These are phyloP conservation scores for Microplitis demolitor DNA, from an alignment of 1,140 invertebrate species.

Conservation along the genomic window DNA sequence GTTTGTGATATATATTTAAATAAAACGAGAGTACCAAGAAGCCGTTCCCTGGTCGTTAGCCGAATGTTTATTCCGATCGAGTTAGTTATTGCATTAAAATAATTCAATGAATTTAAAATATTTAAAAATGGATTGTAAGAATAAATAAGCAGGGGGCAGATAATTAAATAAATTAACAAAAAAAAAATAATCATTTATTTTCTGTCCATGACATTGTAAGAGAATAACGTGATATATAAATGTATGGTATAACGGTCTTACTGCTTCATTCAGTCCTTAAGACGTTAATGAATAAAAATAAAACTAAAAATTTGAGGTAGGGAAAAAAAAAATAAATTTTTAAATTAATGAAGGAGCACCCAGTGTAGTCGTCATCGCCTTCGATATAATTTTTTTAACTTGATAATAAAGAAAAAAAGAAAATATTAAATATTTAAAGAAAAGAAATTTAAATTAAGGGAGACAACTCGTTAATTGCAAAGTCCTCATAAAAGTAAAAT, in stretches of 20 bases:
- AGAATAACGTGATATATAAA: slow-evolving; percentile 47
- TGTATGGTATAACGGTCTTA: slow-evolving; percentile 28
- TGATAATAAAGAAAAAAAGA: slow-evolving; percentile 27
- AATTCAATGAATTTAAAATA: background rate
- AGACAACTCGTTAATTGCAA: slow-evolving; percentile 48
- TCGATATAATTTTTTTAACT: slow-evolving; percentile 29
- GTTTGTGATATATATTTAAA: slow-evolving; percentile 51
- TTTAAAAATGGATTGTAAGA: slow-evolving; percentile 4
- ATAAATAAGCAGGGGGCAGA: background rate
- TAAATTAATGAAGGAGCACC: slow-evolving; percentile 30
- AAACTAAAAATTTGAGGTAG: slow-evolving; percentile 32
- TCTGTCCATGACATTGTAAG: slow-evolving; percentile 56
- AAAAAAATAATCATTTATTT: slow-evolving; percentile 51
- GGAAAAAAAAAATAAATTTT: slow-evolving; percentile 19
- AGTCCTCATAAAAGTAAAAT: slow-evolving; percentile 12
- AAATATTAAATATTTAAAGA: slow-evolving; percentile 3
- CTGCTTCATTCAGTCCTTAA: slow-evolving; percentile 14
- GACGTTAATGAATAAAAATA: slow-evolving; percentile 21
- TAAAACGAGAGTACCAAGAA: slow-evolving; percentile 36
- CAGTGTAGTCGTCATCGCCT: slow-evolving; percentile 40
- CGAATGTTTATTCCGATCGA: slow-evolving; percentile 47
- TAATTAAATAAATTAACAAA: slow-evolving; percentile 38
- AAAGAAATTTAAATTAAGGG: slow-evolving; percentile 22
- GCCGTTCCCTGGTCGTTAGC: slow-evolving; percentile 47
- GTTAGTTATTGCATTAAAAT: slow-evolving; percentile 49